Conservation (phyloP, 2,797 vertebrate genomes). For the Triplophysa bombifrons region DNA sequence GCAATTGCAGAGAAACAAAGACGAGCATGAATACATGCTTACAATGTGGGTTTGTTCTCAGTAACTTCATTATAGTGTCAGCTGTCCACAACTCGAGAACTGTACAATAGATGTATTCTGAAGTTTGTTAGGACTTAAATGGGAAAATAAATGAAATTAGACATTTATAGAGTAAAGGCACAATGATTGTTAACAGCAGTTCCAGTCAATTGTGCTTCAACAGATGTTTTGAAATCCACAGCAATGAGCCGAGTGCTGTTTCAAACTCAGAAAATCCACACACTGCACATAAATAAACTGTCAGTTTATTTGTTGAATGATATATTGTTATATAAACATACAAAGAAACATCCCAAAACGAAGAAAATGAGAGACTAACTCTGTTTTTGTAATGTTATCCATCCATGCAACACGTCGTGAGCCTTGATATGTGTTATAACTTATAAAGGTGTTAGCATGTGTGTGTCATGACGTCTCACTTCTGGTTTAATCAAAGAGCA, state of each 20-base stretch:
- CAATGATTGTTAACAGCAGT: background rate
- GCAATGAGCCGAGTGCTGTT: background rate
- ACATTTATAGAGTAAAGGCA: too few species aligned
- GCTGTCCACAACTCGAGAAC: too few species aligned
- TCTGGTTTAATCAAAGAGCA: background rate
- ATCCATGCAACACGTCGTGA: background rate
- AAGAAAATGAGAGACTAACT: background rate
- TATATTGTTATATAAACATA: background rate
- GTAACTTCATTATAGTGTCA: background rate
- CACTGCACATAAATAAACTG: background rate
- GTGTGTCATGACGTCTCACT: background rate
- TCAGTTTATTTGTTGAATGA: background rate
- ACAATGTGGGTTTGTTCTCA: too few species aligned
- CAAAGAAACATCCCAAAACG: background rate
- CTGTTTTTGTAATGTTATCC: background rate
- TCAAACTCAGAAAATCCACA: too few species aligned
- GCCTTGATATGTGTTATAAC: background rate
- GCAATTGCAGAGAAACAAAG: too few species aligned
- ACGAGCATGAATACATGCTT: too few species aligned
- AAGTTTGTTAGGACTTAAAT: too few species aligned
- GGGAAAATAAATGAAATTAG: too few species aligned
- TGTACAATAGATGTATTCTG: too few species aligned
- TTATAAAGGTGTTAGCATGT: too few species aligned
- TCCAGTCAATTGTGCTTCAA: too few species aligned
- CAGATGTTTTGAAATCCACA: background rate